These are phyloP conservation scores for Pyralis farinalis DNA, from an alignment of 2,888 invertebrate species.

Conservation along the genomic window DNA sequence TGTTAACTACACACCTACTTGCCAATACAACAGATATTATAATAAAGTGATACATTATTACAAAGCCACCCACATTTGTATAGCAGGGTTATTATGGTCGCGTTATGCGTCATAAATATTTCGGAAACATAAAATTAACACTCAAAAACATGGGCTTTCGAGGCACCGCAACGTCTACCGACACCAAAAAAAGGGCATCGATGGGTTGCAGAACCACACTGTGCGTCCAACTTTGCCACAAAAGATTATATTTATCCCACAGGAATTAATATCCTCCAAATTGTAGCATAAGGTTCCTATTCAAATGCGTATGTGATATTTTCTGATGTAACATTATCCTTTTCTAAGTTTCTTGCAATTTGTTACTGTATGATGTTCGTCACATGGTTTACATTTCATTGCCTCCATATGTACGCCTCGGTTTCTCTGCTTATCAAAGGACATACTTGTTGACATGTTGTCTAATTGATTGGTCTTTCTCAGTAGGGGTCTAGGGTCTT, in stretches of 20 bases:
- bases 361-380: conserved; percentile 50
- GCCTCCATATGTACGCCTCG: conserved; percentile 34
- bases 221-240: conserved; percentile 44
- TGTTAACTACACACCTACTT: conserved; percentile 15
- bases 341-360: conserved; percentile 40
- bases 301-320: conserved; percentile 15
- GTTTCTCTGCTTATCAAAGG: conserved; percentile 66
- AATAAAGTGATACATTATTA: conserved; percentile 73
- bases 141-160: conserved; percentile 75
- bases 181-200: conserved; percentile 66
- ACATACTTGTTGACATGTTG: conserved; percentile 81
- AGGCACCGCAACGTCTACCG: conserved; percentile 78
- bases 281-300: conserved; percentile 31
- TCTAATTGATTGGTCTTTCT: conserved; percentile 80
- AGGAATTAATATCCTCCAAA: conserved; percentile 19
- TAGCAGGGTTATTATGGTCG: conserved; percentile 70
- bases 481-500: conserved; percentile 69
- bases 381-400: conserved; percentile 61
- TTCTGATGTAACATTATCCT: conserved; percentile 31
- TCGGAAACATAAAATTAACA: conserved; percentile 80
- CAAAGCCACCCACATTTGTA: conserved; percentile 78
- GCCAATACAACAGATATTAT: conserved; percentile 32
- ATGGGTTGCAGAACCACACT: conserved; percentile 67
- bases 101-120: conserved; percentile 81
- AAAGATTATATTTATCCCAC: conserved; percentile 23